Percentiles rank a stretch among this genome's conserved stretches.
Conservation (phyloP, 2,113 vertebrate species). For the Eleginops maclovinus region DNA sequence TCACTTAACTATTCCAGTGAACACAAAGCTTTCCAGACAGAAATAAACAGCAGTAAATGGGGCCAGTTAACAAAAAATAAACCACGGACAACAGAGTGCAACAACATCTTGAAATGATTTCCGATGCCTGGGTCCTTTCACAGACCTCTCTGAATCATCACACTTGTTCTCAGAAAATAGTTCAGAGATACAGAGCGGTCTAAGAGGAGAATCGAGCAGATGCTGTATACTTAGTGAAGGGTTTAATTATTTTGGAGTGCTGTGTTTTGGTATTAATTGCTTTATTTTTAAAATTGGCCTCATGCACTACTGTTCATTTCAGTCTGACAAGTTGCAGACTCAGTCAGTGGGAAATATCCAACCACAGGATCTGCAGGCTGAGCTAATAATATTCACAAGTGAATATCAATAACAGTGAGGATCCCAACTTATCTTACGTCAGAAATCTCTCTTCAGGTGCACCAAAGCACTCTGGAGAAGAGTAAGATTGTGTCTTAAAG, state of each 20-base stretch:
- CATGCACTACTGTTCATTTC: no score
- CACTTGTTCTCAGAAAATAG: slow-evolving; percentile 38
- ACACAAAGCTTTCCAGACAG: slow-evolving; percentile 27
- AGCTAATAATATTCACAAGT: slow-evolving; percentile 39
- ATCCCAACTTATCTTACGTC: slow-evolving; percentile 3
- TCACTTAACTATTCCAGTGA: slow-evolving; percentile 1
- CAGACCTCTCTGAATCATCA: slow-evolving; percentile 26
- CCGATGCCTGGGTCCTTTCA: background rate
- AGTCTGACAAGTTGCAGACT: slow-evolving; percentile 22
- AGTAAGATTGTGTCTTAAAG: slow-evolving; percentile 11
- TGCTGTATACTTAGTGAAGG: slow-evolving; percentile 30
- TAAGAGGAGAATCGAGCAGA: slow-evolving; percentile 28
- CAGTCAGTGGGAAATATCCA: slow-evolving; percentile 22
- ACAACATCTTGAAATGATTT: slow-evolving; percentile 26
- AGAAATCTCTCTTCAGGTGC: slow-evolving; percentile 28
- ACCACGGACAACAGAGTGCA: slow-evolving; percentile 20
- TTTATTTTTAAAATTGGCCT: no score
- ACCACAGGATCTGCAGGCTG: slow-evolving; percentile 11
- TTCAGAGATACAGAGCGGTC: slow-evolving; percentile 32
- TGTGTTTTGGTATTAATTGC: slow-evolving; percentile 1
- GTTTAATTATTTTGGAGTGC: slow-evolving; percentile 20
- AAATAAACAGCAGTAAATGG: slow-evolving; percentile 27
- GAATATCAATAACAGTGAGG: slow-evolving; percentile 22
- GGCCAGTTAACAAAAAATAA: slow-evolving; percentile 35
- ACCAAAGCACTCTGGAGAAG: slow-evolving; percentile 1